phyloP scores from a whole-genome alignment of 2,113 vertebrate species.

The Calyptommatus sinebrachiatus region DNA sequence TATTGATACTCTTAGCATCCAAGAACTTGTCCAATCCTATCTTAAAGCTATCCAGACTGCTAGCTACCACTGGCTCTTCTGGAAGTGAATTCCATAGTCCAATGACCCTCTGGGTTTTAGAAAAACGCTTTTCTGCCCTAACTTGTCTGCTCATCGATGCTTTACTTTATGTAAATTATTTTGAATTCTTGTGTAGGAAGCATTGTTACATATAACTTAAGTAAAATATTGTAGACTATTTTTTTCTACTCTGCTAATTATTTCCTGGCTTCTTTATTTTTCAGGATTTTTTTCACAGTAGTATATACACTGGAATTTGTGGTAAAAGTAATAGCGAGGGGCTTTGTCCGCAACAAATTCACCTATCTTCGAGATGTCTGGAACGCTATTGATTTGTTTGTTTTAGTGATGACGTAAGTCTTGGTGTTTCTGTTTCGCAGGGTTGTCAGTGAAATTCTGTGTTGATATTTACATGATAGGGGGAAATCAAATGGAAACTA shows the following conservation, averaged over 20 bases:
- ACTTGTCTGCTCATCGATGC: no score
- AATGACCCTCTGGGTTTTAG: no score
- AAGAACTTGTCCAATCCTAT: no score
- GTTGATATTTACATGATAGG: background rate
- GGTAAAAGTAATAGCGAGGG: slow-evolving; percentile 89
- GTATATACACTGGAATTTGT: slow-evolving; percentile 89
- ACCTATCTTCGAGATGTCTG: slow-evolving; percentile 92
- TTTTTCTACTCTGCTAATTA: slow-evolving; percentile 28
- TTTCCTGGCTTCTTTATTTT: slow-evolving; percentile 48
- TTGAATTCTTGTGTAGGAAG: no score
- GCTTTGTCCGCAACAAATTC: slow-evolving; percentile 85
- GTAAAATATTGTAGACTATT: background rate
- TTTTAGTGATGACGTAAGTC: slow-evolving; percentile 87
- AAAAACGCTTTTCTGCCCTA: no score
- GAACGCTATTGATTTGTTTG: slow-evolving; percentile 88
- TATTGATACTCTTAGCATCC: no score
- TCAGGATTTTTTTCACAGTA: slow-evolving; percentile 82
- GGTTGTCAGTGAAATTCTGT: background rate
- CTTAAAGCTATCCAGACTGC: no score
- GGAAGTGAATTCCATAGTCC: no score
- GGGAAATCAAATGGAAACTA: no score
- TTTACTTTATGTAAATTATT: no score
- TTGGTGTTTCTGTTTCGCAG: background rate
- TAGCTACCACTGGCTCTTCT: no score
- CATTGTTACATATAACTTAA: background rate